Conservation (phyloP, 2,113 vertebrate genomes). For the Thryonomys swinderianus region DNA sequence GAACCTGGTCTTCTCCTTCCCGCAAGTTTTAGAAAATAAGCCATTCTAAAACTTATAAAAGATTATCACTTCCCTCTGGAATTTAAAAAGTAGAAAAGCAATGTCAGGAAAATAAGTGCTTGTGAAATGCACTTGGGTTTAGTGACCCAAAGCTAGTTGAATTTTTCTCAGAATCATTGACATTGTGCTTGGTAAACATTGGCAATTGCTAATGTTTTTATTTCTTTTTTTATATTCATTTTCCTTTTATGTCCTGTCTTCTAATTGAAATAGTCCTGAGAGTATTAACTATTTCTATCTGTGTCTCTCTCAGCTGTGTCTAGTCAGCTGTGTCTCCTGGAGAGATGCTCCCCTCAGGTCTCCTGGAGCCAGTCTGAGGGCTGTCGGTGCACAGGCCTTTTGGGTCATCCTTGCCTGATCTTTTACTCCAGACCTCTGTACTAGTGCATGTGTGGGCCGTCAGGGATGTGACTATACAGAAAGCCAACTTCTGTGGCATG, state of each 20-base stretch:
- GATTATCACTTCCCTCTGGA: constrained; percentile 49
- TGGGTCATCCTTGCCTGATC: not conserved
- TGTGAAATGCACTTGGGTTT: not conserved
- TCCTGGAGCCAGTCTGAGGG: not conserved
- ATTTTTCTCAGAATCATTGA: constrained; percentile 69
- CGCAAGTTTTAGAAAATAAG: constrained; percentile 58
- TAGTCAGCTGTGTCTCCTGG: not conserved
- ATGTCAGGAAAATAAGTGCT: constrained; percentile 43
- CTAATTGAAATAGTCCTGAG: not conserved
- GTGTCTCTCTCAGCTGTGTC: not conserved
- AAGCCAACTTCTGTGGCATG: not conserved
- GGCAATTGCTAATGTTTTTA: not conserved
- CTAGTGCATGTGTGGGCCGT: not conserved
- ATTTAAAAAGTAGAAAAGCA: constrained; percentile 48
- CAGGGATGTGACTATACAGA: not conserved
- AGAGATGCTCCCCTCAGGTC: not conserved
- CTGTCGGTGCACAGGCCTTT: not conserved
- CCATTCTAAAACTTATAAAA: constrained; percentile 46
- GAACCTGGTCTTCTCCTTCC: constrained; percentile 35
- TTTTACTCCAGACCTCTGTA: not conserved
- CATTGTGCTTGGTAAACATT: constrained; percentile 5
- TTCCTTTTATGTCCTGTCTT: not conserved
- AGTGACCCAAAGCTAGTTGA: constrained; percentile 37
- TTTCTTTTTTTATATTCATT: constrained; percentile 5
- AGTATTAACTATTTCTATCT: not conserved